Evolutionary conservation across 2,113 vertebrate genomes (phyloP).

Genomic region (Alaudala cheleensis): DNA sequence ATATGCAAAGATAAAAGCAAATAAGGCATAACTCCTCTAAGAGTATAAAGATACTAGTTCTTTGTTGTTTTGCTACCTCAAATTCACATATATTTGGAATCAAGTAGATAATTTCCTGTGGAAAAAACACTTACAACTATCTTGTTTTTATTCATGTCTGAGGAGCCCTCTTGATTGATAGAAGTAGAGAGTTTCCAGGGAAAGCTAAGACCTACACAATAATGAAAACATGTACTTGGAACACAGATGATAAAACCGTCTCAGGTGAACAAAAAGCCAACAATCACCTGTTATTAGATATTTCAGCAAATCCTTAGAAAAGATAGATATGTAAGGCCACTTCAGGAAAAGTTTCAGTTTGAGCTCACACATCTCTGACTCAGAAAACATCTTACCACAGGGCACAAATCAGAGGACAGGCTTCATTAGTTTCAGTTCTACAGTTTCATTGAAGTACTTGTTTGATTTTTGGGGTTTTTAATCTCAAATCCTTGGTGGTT

Average conservation of each 20-base stretch:
- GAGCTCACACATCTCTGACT: background rate
- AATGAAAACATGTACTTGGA: background rate
- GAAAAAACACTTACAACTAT: background rate
- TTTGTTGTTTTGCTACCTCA: background rate
- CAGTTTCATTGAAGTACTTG: background rate
- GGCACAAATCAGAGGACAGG: background rate
- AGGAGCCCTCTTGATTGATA: background rate
- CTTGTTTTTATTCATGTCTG: background rate
- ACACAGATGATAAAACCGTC: background rate
- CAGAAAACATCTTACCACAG: background rate
- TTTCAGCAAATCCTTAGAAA: background rate
- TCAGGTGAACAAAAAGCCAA: background rate
- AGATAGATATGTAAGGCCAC: background rate
- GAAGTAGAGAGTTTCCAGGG: background rate
- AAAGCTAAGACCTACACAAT: background rate
- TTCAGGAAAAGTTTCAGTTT: background rate
- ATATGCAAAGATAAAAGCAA: background rate
- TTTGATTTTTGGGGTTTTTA: background rate
- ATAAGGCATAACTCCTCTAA: background rate
- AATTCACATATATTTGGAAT: background rate
- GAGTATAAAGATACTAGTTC: background rate
- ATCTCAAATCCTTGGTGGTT: background rate
- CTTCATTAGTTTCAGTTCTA: constrained; percentile 15
- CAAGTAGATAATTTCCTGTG: background rate
- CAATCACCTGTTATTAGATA: background rate